These are phyloP conservation scores for Corticium candelabrum DNA, from an alignment of 37 sponge, comb jelly and placozoan genomes.

Conservation along the genomic window DNA sequence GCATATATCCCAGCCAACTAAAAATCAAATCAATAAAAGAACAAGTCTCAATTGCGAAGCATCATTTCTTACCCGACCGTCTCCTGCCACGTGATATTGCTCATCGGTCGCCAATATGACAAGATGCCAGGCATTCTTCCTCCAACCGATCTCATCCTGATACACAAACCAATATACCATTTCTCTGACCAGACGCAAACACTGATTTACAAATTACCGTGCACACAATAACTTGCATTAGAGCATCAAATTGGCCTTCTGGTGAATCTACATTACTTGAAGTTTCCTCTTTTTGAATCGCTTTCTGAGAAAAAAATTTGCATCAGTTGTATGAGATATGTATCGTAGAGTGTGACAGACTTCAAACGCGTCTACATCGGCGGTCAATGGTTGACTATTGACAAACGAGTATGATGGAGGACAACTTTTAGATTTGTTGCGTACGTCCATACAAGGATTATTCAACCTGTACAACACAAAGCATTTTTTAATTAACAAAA, in stretches of 20 bases:
- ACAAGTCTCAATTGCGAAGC: not conserved
- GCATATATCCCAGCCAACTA: not conserved
- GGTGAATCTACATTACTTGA: not conserved
- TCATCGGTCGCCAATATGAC: not conserved
- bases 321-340: not conserved
- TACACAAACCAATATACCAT: too few species aligned
- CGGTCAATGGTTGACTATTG: not conserved
- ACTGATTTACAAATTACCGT: not conserved
- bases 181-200: too few species aligned
- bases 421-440: not conserved
- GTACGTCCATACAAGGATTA: not conserved
- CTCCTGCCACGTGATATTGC: not conserved
- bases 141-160: not conserved
- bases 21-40: not conserved
- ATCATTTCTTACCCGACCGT: not conserved
- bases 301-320: not conserved
- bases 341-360: not conserved
- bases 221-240: not conserved
- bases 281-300: not conserved
- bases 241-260: not conserved
- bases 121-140: not conserved
- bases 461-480: not conserved
- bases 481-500: too few species aligned
- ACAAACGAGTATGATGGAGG: not conserved
- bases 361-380: not conserved